These are phyloP conservation scores for Hydraecia micacea DNA, from an alignment of 2,888 invertebrate species.

Conservation along the genomic window DNA sequence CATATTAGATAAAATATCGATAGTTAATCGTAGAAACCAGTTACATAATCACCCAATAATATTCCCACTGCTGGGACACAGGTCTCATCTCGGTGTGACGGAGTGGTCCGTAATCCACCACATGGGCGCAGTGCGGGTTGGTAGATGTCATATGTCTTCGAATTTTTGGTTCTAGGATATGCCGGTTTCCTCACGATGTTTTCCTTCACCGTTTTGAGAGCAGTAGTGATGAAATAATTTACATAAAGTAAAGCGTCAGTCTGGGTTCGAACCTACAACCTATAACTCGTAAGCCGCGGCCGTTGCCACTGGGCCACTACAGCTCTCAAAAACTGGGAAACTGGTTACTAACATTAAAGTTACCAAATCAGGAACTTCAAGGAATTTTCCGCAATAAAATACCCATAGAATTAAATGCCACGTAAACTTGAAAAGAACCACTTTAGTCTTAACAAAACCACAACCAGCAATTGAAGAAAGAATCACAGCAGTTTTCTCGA, in stretches of 20 bases:
- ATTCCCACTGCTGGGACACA: neutral
- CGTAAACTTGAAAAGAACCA: neutral
- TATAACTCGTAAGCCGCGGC: neutral
- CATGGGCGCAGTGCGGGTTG: neutral
- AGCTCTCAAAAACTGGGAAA: neutral
- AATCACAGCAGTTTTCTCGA: slow-evolving; percentile 46
- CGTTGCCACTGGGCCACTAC: neutral
- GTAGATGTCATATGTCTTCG: neutral
- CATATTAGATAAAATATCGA: neutral
- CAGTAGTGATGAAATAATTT: neutral
- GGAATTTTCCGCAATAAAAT: no score
- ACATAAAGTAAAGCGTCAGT: neutral
- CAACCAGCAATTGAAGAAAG: slow-evolving; percentile 31
- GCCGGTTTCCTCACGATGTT: neutral
- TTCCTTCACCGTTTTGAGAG: neutral
- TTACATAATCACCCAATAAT: no score
- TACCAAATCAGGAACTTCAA: neutral
- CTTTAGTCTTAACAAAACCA: slow-evolving; percentile 9
- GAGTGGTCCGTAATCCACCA: neutral
- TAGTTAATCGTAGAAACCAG: neutral
- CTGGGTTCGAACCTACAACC: neutral
- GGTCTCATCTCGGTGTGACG: neutral
- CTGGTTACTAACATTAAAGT: neutral
- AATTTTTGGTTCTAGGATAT: neutral
- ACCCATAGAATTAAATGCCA: neutral